Evolutionary conservation across 2,113 vertebrate genomes (phyloP), one percentile per base, ranked within the genome.

Genomic region (Heterochromis multidens): DNA sequence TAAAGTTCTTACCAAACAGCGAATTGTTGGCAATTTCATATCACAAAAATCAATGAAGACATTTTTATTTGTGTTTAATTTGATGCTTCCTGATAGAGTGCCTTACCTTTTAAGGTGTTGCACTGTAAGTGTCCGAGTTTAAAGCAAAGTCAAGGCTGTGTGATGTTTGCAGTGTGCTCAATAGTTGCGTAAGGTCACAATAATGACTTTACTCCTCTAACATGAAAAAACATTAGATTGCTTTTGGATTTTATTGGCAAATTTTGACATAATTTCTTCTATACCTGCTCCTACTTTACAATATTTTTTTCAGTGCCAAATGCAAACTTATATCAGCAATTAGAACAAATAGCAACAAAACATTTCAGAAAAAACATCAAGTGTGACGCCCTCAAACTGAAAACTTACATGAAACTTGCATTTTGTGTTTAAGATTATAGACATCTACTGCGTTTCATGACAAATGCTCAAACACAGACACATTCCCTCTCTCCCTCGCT

Each of bases 141-240:
- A 13, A 60, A 60, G 5, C 46, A 49, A 49, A 60, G 27, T 17
- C 3, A 16, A 25, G 54, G 9, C 74, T 27, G 25, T 72, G 67
- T 0, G 0, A 72, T 79, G 23, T 19, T 27, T 61, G 1, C 29
- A 40, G 0, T 61, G 7, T 31, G 43, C 25, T 79, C 27, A 43
- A 58, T 21, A 0, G 49, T 2, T 67, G 21, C 29, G 37, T 6
- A 19, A 29, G 6, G 56, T 78, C 17, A 0, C 35, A 60, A 78
- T 49, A 70, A 70, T 27, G 23, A 46, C 23, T 19, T 67, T 11
- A 46, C 37, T 70, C 7, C n/a, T 0, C 37, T 29, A 46, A 72
- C 21, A 52, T 25, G 67, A 52, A 74, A 46, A 43, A 12, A 29
- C 19, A 43, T 12, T 7, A 5, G 27, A 17, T 10, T 29, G 23